phyloP scores from a whole-genome alignment of 1,140 invertebrate genomes.

The Caenorhabditis elegans region WBcel235 BX284604.4:10542501-10543000 shows the following conservation, averaged over 20 bases:
- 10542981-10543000: slow-evolving; percentile 58
- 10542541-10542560: not conserved
- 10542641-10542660: not conserved
- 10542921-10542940: too few species aligned
- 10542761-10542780: slow-evolving; percentile 45
- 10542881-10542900: not conserved
- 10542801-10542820: slow-evolving; percentile 39
- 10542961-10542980: slow-evolving; percentile 36
- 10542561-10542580: too few species aligned
- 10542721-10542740: slow-evolving; percentile 32
- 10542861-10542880: slow-evolving; percentile 31
- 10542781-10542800: slow-evolving; percentile 46
- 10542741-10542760: slow-evolving; percentile 44
- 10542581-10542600: too few species aligned
- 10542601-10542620: too few species aligned
- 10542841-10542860: slow-evolving; percentile 34
- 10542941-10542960: too few species aligned
- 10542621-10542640: too few species aligned
- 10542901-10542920: too few species aligned
- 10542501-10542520: too few species aligned
- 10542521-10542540: not conserved
- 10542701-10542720: not conserved
- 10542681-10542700: not conserved
- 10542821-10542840: slow-evolving; percentile 46
- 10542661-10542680: not conserved